phyloP scores from a whole-genome alignment of 2,797 vertebrate species.

The Gymnoscopelus braueri region DNA sequence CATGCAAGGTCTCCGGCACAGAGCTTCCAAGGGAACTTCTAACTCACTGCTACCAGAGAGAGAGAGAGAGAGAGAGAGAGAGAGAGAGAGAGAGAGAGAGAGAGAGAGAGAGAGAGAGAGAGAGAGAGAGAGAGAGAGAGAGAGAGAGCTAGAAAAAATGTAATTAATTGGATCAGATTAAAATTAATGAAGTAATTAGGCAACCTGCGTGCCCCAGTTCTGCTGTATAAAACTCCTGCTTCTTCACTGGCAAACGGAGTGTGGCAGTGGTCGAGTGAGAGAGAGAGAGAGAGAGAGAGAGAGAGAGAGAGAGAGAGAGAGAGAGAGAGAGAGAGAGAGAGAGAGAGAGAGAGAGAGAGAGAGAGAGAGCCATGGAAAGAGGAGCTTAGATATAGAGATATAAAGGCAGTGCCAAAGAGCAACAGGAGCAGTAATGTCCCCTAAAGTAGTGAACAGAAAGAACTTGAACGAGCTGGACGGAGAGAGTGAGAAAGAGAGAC shows the following conservation, averaged over 20 bases:
- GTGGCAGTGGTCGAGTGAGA: slow-evolving; percentile 25
- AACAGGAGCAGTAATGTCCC: too few species aligned
- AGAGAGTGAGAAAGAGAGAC: too few species aligned
- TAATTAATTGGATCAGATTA: slow-evolving; percentile 86
- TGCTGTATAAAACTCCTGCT: slow-evolving; percentile 35
- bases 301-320: too few species aligned
- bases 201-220: slow-evolving; percentile 76
- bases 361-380: background rate
- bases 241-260: slow-evolving; percentile 48
- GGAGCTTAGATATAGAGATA: background rate
- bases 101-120: slow-evolving; percentile 11
- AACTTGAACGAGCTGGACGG: too few species aligned
- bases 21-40: slow-evolving; percentile 56
- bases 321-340: slow-evolving; percentile 18
- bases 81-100: slow-evolving; percentile 2
- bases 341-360: background rate
- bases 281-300: slow-evolving; percentile 9
- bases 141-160: slow-evolving; percentile 62
- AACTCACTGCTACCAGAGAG: slow-evolving; percentile 46
- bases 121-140: slow-evolving; percentile 1
- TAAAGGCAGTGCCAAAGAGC: too few species aligned
- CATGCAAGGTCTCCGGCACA: slow-evolving; percentile 75
- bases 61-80: slow-evolving; percentile 45
- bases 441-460: too few species aligned
- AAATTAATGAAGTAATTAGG: slow-evolving; percentile 87